These are phyloP conservation scores for Bimastos eiseni DNA, from an alignment of 2,888 invertebrate genomes.

Conservation along the genomic window DNA sequence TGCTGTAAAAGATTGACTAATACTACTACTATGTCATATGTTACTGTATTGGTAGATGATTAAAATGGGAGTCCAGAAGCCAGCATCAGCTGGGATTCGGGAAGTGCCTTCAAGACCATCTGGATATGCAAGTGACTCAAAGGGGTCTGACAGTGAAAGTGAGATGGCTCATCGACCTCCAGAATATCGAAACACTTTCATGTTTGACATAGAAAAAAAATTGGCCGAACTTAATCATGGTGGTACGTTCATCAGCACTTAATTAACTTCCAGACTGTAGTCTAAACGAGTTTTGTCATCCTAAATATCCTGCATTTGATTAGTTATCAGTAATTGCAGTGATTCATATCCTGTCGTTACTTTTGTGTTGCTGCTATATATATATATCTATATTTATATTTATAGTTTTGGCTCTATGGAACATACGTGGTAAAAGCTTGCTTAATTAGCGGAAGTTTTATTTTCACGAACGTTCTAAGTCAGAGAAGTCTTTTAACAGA, in stretches of 20 bases:
- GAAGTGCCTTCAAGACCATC: background rate
- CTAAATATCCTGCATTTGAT: too few relatives aligned
- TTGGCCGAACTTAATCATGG: constrained; percentile 4
- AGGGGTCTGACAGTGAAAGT: background rate
- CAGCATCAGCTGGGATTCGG: background rate
- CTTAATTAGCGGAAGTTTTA: too few relatives aligned
- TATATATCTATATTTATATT: too few relatives aligned
- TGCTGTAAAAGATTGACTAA: background rate
- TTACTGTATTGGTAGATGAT: background rate
- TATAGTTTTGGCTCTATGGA: too few relatives aligned
- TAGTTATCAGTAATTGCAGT: too few relatives aligned
- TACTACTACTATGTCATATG: background rate
- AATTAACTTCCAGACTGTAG: background rate
- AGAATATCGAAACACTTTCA: background rate
- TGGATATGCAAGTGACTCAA: constrained; percentile 13
- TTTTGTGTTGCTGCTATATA: too few relatives aligned
- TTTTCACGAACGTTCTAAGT: too few relatives aligned
- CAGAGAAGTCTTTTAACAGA: too few relatives aligned
- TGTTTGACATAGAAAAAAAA: background rate
- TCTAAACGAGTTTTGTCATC: too few relatives aligned
- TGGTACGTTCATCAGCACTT: background rate
- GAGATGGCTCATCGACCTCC: background rate
- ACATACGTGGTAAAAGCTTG: too few relatives aligned
- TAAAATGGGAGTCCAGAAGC: background rate
- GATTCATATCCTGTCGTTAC: too few relatives aligned